phyloP scores from a whole-genome alignment of 1,140 invertebrate species.

The Uloborus diversus region DNA sequence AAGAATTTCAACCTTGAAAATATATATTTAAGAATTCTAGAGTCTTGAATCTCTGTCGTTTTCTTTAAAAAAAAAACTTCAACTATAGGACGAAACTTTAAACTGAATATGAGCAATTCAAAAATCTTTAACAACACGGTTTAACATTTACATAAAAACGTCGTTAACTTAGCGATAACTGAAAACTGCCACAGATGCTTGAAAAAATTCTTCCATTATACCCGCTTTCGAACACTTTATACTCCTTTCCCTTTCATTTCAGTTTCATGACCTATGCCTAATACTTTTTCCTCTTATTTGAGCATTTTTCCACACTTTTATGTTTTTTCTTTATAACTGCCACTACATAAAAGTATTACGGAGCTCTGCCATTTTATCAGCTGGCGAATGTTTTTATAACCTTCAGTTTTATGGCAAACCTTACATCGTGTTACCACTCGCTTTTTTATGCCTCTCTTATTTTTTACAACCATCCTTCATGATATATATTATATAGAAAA shows the following conservation, averaged over 20 bases:
- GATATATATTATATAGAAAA: slow-evolving; percentile 21
- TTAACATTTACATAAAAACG: no score
- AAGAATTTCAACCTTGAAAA: no score
- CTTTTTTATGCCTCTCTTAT: slow-evolving; percentile 2
- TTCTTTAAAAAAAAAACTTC: no score
- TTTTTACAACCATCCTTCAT: not conserved
- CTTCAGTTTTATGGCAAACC: slow-evolving; percentile 38
- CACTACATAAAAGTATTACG: slow-evolving; percentile 39
- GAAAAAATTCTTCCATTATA: not conserved
- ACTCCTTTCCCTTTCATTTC: not conserved
- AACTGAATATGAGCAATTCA: no score
- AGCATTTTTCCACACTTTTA: not conserved
- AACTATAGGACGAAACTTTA: no score
- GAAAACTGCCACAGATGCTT: no score
- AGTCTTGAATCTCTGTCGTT: no score
- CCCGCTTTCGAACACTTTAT: no score
- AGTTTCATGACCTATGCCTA: slow-evolving; percentile 25
- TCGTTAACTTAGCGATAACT: no score
- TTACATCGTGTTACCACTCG: slow-evolving; percentile 31
- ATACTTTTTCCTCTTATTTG: not conserved
- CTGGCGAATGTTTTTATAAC: slow-evolving; percentile 30
- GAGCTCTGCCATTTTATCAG: slow-evolving; percentile 32
- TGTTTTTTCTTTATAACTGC: slow-evolving; percentile 33
- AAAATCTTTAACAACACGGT: no score
- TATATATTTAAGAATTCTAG: no score